Evolutionary conservation across 2,888 invertebrate species (phyloP), one percentile per base, ranked within the genome.

Genomic region (Xylocampa areola): DNA sequence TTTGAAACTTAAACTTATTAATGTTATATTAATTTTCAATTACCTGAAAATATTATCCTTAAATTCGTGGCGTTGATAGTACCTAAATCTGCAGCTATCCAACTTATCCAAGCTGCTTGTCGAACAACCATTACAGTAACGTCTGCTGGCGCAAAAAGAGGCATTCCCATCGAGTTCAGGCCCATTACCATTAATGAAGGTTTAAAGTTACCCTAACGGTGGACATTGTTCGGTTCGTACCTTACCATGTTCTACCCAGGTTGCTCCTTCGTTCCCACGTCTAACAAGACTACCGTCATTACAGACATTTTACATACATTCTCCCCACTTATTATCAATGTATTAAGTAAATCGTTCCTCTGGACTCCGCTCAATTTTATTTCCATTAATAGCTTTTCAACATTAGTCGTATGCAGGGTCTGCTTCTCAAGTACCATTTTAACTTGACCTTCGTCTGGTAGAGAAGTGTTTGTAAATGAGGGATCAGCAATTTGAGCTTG

Each of bases 261-360:
- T 66, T 70, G 61, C 76, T 66, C 71, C 73, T 62, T 60, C 84
- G 82, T 92, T 93, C 94, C 94, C 93, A 93, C 92, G 92, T 91
- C 89, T 92, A 94, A 94, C 92, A 85, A 92, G 92, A 82, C 91
- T 88, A 83, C 88, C 87, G 84, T 89, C 87, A 93, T 91, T 93
- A 91, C 91, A 85, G 84, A 79, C 90, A 83, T 89, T 89, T 91
- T 91, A 91, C 88, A 90, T 91, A 88, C 88, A 89, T 89, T 88
- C 90, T 84, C 81, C 81, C 77, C 87, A 86, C 89, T 91, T 91
- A 91, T 91, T 89, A 91, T 90, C 90, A 88, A 91, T 88, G 86
- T 92, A 90, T 91, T 91, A 90, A 91, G 86, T 91, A 91, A 91
- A 92, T 90, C 87, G 88, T 88, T 87, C 84, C 62, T 78, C 82